phyloP scores from a whole-genome alignment of 2,113 vertebrate genomes.

The Balaeniceps rex region DNA sequence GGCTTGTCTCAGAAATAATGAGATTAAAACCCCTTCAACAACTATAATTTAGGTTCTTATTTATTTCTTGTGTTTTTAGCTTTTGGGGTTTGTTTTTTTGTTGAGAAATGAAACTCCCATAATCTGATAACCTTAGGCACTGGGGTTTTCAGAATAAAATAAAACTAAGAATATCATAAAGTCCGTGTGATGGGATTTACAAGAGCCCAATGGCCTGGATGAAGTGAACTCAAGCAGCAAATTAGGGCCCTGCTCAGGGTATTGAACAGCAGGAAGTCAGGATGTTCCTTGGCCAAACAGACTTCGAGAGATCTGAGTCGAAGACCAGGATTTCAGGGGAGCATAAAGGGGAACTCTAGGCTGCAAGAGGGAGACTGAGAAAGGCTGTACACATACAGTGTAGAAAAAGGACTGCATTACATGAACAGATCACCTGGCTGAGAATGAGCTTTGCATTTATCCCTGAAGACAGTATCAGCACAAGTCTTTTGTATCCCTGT shows the following conservation, averaged over 20 bases:
- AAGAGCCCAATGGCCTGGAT: slow-evolving; percentile 46
- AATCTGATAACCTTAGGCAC: slow-evolving; percentile 1
- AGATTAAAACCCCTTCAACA: background rate
- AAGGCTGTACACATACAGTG: background rate
- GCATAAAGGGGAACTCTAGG: background rate
- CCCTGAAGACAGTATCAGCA: slow-evolving; percentile 10
- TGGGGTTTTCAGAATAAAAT: slow-evolving; percentile 14
- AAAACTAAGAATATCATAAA: slow-evolving; percentile 24
- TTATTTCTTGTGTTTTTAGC: background rate
- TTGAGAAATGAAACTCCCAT: slow-evolving; percentile 1
- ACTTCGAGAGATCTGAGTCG: background rate
- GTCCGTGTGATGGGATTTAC: slow-evolving; percentile 46
- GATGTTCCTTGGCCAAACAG: slow-evolving; percentile 36
- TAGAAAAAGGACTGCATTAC: slow-evolving; percentile 15
- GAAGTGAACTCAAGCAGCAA: slow-evolving; percentile 65
- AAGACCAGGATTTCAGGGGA: slow-evolving; percentile 43
- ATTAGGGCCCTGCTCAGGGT: slow-evolving; percentile 47
- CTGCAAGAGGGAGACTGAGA: background rate
- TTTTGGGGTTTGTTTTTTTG: background rate
- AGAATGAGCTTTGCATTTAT: slow-evolving; percentile 43
- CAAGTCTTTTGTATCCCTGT: slow-evolving; percentile 13
- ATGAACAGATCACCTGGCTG: slow-evolving; percentile 35
- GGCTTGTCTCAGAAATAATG: slow-evolving; percentile 9
- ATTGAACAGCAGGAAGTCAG: slow-evolving; percentile 44
- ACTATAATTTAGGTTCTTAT: background rate